Conservation (phyloP, 2,888 invertebrate species). For the Pandemis cinnamomeana region DNA sequence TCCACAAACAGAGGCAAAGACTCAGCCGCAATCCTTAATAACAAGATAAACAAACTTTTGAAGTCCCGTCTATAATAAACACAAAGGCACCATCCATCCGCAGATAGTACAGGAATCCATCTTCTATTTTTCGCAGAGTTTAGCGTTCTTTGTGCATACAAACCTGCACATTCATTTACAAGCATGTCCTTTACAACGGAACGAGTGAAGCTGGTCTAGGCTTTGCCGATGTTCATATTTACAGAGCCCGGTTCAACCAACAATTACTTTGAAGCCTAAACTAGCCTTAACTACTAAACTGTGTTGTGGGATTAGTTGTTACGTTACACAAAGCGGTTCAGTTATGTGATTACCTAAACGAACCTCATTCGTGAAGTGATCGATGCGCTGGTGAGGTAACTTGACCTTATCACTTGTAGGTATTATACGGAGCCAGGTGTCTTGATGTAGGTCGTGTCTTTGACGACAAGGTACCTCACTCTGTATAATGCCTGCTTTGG, state of each 20-base stretch:
- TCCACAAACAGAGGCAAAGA: too few relatives aligned
- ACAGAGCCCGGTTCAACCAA: neutral
- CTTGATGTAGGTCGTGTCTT: too few relatives aligned
- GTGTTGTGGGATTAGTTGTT: neutral
- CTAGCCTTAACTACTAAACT: neutral
- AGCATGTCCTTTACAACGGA: neutral
- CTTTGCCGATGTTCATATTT: conserved; percentile 7
- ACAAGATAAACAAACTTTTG: neutral
- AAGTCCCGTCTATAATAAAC: neutral
- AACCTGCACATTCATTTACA: neutral
- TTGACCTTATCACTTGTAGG: too few relatives aligned
- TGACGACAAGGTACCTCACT: too few relatives aligned
- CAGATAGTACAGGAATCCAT: neutral
- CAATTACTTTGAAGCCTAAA: conserved; percentile 3
- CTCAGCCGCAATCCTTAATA: neutral
- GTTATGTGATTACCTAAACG: too few relatives aligned
- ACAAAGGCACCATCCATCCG: neutral
- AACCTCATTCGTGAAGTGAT: too few relatives aligned
- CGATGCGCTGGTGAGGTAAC: too few relatives aligned
- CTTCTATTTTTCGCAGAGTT: neutral
- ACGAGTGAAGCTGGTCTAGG: neutral
- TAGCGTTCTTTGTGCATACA: neutral
- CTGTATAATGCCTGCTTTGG: too few relatives aligned
- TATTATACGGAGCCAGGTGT: too few relatives aligned
- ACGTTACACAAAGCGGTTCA: neutral